phyloP scores from a whole-genome alignment of 2,113 vertebrate species.

The Caloenas nicobarica region DNA sequence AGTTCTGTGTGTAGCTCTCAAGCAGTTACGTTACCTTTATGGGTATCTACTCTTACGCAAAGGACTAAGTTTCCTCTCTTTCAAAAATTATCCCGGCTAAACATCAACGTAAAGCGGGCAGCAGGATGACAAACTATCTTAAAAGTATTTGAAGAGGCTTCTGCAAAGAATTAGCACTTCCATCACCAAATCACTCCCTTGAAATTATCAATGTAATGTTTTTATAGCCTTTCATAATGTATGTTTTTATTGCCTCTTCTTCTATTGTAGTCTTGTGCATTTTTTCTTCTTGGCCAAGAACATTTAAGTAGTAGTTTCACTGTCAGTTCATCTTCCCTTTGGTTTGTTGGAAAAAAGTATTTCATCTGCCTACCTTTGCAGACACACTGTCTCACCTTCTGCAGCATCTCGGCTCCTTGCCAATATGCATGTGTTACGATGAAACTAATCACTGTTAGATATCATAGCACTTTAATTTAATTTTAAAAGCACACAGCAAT shows the following conservation, averaged over 20 bases:
- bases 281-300: background rate
- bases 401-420: background rate
- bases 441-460: background rate
- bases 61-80: background rate
- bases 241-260: background rate
- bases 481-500: background rate
- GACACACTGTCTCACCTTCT: background rate
- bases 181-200: background rate
- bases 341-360: background rate
- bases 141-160: background rate
- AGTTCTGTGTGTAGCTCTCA: background rate
- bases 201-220: background rate
- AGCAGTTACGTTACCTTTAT: background rate
- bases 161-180: background rate
- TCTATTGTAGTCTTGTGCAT: background rate
- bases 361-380: background rate
- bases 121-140: background rate
- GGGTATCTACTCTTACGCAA: no score
- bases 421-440: fast-evolving
- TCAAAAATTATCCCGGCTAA: background rate
- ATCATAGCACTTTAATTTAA: background rate
- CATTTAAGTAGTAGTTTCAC: background rate
- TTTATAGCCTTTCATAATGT: no score
- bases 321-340: background rate
- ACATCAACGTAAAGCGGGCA: background rate